Conservation (phyloP, 2,888 invertebrate genomes). For the Polydrusus cervinus region DNA sequence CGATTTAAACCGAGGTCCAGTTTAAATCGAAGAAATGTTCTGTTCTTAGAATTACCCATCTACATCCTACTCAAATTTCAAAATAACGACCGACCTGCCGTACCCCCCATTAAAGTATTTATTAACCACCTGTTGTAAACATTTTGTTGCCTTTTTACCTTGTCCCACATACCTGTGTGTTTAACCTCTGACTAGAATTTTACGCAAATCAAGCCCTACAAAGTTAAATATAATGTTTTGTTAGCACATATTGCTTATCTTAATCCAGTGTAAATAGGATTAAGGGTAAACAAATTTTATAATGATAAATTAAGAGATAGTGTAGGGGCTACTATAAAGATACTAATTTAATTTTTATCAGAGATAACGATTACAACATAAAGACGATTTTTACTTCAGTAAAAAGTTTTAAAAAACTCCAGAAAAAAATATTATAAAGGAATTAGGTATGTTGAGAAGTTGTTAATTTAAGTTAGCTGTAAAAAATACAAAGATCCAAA, state of each 20-base stretch:
- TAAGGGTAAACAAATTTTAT: constrained; percentile 27
- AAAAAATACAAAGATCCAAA: no score
- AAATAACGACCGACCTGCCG: constrained; percentile 13
- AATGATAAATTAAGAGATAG: not conserved
- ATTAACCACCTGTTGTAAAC: constrained; percentile 8
- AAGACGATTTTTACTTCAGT: no score
- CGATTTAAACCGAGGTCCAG: no score
- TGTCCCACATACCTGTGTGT: not conserved
- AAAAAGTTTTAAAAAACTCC: no score
- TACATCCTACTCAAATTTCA: not conserved
- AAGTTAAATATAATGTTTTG: not conserved
- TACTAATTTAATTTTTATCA: no score
- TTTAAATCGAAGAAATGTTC: no score
- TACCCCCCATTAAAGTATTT: constrained; percentile 22
- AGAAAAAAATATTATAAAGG: no score
- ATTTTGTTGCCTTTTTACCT: constrained; percentile 6
- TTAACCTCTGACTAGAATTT: not conserved
- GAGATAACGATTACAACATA: no score
- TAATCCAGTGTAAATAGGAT: constrained; percentile 14
- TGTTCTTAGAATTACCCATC: no score
- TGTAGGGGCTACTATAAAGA: not conserved
- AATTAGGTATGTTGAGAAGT: no score
- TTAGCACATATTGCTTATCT: constrained; percentile 34
- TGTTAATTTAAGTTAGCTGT: no score
- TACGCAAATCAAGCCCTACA: not conserved